Evolutionary conservation across 2,888 invertebrate genomes (phyloP), one percentile per base, ranked within the genome.

Genomic region (Phyto melanocephala): DNA sequence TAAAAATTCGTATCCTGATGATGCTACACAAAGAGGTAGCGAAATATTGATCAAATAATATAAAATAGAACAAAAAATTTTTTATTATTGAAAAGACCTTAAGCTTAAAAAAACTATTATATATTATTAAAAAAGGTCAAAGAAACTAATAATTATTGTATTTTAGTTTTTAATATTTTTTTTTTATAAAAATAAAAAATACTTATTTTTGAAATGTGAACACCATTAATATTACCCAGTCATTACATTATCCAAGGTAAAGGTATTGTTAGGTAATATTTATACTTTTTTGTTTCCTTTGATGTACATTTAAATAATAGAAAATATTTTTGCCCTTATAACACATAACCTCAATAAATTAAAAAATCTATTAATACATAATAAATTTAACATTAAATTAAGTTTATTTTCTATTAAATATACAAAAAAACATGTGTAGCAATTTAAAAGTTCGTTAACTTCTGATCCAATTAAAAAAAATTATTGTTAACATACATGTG

Each of bases 331-430:
- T 50, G 33, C 20, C 40, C 33, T 24, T 67, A 13, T 60, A 33
- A 72, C 52, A 60, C 76, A 33, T 50, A 47, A 47, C 33, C 56
- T 45, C 35, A 71, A 76, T 81, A 76, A 81, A 76, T 60, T 67
- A 37, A 50, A 52, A 33, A 28, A 11, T 1, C 28, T 28, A 65
- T 81, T 67, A 67, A 76, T 71, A 76, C 71, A 81, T 54, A 76
- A 76, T 63, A 68, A 81, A 81, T 63, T 68, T 62, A 15, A 42
- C 33, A 68, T 68, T 77, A 77, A 77, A 77, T 68, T 68, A 47
- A 54, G n/a, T 62, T 58, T 58, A n/a, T 62, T 70, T 54, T 65
- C 45, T 62, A 63, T 75, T 60, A 42, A 63, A n/a, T 28, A 6
- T 28, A 45, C 24, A 42, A 37, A 37, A 45, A 47, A 62, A n/a